Conservation (phyloP, 2,797 vertebrate genomes). For the Sparus aurata region DNA sequence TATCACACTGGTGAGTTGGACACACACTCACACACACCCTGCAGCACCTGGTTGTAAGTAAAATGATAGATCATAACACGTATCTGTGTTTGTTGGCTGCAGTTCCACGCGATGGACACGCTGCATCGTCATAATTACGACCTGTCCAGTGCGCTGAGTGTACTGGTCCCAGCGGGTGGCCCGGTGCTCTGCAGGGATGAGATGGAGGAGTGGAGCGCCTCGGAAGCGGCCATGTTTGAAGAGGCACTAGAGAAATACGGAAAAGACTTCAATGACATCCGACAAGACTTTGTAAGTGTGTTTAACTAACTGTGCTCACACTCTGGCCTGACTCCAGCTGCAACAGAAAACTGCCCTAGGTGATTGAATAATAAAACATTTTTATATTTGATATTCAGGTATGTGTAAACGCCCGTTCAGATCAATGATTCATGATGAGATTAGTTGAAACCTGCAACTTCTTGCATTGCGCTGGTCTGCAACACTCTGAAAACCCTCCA, state of each 20-base stretch:
- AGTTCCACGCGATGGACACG: slow-evolving; percentile 99
- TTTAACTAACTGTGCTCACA: not conserved
- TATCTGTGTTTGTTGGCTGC: slow-evolving; percentile 4
- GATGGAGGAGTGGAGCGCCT: slow-evolving; percentile 99
- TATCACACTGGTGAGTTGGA: slow-evolving; percentile 93
- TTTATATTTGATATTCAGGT: too few species aligned
- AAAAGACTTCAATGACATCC: slow-evolving; percentile 99
- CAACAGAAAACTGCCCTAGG: not conserved
- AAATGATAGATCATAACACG: not conserved
- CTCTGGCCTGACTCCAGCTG: not conserved
- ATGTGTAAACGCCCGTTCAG: not conserved
- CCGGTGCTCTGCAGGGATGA: slow-evolving; percentile 96
- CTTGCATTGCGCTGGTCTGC: too few species aligned
- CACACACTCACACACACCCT: not conserved
- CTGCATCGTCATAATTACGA: slow-evolving; percentile 95
- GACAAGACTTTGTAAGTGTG: slow-evolving; percentile 97
- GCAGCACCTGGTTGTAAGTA: not conserved
- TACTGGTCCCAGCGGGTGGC: slow-evolving; percentile 94
- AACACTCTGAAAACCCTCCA: too few species aligned
- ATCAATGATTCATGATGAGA: too few species aligned
- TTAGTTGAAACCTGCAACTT: too few species aligned
- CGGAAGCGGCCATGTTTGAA: slow-evolving; percentile 97
- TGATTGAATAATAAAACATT: not conserved
- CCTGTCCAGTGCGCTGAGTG: slow-evolving; percentile 94
- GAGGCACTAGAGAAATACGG: slow-evolving; percentile 98